Evolutionary conservation across 2,797 vertebrate genomes (phyloP).

Genomic region (Austrolebias charrua): DNA sequence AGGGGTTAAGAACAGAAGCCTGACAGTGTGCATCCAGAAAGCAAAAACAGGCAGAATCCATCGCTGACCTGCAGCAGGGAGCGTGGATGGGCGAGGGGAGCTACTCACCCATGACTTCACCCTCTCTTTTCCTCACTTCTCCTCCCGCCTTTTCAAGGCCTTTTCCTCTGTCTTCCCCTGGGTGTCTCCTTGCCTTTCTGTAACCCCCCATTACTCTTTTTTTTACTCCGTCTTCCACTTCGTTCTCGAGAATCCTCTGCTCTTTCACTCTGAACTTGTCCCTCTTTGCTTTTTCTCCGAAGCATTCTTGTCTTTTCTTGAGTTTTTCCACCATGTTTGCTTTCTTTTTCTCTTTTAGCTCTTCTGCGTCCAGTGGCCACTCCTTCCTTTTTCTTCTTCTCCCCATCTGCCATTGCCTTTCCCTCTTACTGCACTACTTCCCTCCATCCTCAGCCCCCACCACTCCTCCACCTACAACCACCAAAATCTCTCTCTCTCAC

Average conservation of each 20-base stretch:
- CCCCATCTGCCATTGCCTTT: conserved; percentile 39
- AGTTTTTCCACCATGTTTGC: conserved; percentile 36
- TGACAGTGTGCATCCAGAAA: conserved; percentile 53
- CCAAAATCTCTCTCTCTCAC: background rate
- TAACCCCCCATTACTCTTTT: conserved; percentile 24
- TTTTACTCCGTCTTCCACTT: conserved; percentile 20
- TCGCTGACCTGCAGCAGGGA: conserved; percentile 56
- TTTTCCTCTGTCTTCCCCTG: conserved; percentile 63
- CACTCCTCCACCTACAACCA: conserved; percentile 28
- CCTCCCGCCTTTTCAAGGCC: conserved; percentile 70
- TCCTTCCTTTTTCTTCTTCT: conserved; percentile 33
- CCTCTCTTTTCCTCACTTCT: conserved; percentile 69
- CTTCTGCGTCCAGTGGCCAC: conserved; percentile 41
- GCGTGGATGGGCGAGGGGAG: conserved; percentile 56
- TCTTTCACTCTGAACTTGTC: conserved; percentile 2
- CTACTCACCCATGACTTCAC: conserved; percentile 66
- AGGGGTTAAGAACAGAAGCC: conserved; percentile 29
- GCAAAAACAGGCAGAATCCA: conserved; percentile 69
- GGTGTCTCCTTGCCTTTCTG: conserved; percentile 55
- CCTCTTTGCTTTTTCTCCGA: conserved; percentile 12
- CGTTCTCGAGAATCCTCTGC: conserved; percentile 21
- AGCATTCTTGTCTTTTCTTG: conserved; percentile 39
- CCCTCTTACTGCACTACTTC: conserved; percentile 29
- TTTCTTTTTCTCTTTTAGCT: conserved; percentile 21
- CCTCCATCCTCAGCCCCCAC: conserved; percentile 21